Evolutionary conservation across 2,113 vertebrate genomes (phyloP), one percentile per base, ranked within the genome.

Genomic region (Seriola aureovittata): DNA sequence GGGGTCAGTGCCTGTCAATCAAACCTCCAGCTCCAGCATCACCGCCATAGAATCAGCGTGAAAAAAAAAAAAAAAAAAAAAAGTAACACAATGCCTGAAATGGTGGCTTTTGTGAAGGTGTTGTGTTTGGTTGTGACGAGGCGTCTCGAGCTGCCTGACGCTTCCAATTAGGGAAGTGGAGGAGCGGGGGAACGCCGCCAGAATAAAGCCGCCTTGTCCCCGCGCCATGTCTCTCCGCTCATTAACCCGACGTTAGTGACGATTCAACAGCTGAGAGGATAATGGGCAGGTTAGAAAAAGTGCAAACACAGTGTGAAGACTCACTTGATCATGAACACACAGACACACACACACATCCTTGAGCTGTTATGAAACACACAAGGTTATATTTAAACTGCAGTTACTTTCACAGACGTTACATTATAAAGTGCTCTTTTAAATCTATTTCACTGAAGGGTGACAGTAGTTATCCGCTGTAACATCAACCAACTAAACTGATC

Each of bases 1-100:
- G 16, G 68, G 86, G 84, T 78, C 78, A 80, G 67, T 23, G 6
- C 3, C 86, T 85, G 89, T 77, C 89, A 90, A 44, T 88, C 78
- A 86, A 48, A 70, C 59, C 3, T 0, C 1, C 64, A 34, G 63
- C 8, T 2, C 4, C 34, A 36, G 34, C 29, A 2, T 29, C 29
- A 2, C 38, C 38, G 14, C 44, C 1, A 5, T 38, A 2, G 54
- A 29, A 29, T 29, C 46, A 2, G 54, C 2, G 12, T 5, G 38
- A 8, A 4, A 19, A 8, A 38, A 38, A 38, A 38, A 38, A 38
- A 38, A 38, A 38, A 38, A 38, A 38, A 7, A 10, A 11, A 42
- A 42, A 17, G 19, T 9, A 50, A 65, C n/a, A 8, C 58, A 75
- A 68, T 62, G 73, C 58, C 59, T 71, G 21, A 68, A 36, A 65